These are phyloP conservation scores for Hyperoplus immaculatus DNA, from an alignment of 2,797 vertebrate species.

Conservation along the genomic window DNA sequence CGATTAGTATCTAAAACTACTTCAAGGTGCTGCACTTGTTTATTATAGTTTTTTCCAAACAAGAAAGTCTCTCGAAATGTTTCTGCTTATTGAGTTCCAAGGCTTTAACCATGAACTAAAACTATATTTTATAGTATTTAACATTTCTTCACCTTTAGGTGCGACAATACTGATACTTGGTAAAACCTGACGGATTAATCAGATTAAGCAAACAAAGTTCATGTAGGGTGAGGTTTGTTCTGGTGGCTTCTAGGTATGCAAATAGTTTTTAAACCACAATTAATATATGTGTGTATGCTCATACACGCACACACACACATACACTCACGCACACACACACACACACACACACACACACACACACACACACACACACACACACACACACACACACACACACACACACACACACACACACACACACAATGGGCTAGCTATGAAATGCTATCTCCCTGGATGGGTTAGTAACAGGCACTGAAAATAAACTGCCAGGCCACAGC, in stretches of 20 bases:
- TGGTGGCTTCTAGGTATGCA: background rate
- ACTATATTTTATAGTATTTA: background rate
- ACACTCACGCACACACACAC: too few relatives aligned
- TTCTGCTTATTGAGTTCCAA: background rate
- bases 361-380: too few relatives aligned
- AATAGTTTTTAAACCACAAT: conserved; percentile 13
- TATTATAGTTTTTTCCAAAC: background rate
- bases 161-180: background rate
- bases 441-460: conserved; percentile 55
- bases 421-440: conserved; percentile 42
- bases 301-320: too few relatives aligned
- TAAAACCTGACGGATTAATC: background rate
- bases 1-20: conserved; percentile 4
- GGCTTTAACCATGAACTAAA: background rate
- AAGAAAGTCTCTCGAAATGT: background rate
- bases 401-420: background rate
- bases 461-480: conserved; percentile 77
- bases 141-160: background rate
- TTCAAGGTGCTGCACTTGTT: background rate
- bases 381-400: background rate
- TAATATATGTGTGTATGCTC: background rate
- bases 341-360: too few relatives aligned
- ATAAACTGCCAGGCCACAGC: conserved; percentile 63
- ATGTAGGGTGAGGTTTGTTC: background rate
- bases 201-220: background rate